Conservation (phyloP, 2,113 vertebrate genomes). For the Amblyornis subalaris region DNA sequence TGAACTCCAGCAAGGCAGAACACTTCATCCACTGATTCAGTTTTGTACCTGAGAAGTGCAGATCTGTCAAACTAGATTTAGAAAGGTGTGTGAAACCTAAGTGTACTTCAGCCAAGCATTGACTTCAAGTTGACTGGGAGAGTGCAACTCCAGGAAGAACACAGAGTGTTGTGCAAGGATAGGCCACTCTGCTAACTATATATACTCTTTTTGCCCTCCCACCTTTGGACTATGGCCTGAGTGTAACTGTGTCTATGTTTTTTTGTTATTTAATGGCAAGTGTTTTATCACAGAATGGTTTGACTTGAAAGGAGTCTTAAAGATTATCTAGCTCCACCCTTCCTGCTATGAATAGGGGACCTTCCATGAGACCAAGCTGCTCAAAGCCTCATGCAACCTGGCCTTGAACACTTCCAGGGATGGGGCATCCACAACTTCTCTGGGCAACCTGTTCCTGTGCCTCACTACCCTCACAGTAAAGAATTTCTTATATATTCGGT, state of each 20-base stretch:
- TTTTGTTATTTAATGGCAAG: neutral
- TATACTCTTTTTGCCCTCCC: neutral
- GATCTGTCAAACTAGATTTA: neutral
- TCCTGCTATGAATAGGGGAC: neutral
- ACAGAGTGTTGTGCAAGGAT: neutral
- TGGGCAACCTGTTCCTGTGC: neutral
- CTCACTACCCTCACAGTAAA: neutral
- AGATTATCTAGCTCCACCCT: neutral
- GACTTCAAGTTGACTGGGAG: neutral
- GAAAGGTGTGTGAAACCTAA: neutral
- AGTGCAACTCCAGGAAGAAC: neutral
- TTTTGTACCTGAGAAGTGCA: neutral
- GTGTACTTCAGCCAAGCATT: neutral
- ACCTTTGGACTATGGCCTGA: neutral
- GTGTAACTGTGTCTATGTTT: neutral
- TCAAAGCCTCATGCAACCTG: neutral
- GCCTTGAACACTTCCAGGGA: neutral
- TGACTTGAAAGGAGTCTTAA: neutral
- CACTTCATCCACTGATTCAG: neutral
- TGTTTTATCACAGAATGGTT: neutral
- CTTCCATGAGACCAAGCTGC: neutral
- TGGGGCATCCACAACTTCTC: neutral
- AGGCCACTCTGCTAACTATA: neutral
- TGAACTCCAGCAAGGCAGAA: neutral
- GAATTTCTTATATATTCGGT: neutral